These are phyloP conservation scores for Penaeus chinensis DNA, from an alignment of 1,140 invertebrate species.

Conservation along the genomic window DNA sequence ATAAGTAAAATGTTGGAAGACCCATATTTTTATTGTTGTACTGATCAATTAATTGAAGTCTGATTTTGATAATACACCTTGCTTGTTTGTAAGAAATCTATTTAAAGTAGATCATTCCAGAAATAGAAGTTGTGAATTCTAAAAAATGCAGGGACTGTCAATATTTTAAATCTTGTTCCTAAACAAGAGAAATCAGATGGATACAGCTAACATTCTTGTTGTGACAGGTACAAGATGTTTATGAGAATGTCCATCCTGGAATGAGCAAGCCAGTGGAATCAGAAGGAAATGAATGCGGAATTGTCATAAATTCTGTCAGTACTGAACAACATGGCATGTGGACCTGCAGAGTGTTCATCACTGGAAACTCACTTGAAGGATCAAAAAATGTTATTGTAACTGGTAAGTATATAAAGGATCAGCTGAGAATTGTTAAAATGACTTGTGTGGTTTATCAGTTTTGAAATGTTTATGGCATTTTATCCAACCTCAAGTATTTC, in stretches of 20 bases:
- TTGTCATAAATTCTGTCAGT: conserved; percentile 55
- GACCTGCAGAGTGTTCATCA: conserved; percentile 62
- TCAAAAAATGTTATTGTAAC: conserved; percentile 61
- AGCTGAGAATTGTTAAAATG: not conserved
- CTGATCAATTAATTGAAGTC: not conserved
- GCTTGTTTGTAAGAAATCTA: not conserved
- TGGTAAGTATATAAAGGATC: conserved; percentile 30
- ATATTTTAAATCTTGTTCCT: not conserved
- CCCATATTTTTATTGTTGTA: not conserved
- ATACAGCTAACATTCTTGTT: not conserved
- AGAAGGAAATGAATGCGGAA: conserved; percentile 59
- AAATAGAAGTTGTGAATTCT: not conserved
- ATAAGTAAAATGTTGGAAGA: not conserved
- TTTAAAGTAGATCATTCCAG: not conserved
- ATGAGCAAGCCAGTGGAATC: conserved; percentile 41
- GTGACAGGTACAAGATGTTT: conserved; percentile 58
- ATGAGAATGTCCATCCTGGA: conserved; percentile 46
- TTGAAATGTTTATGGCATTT: not conserved
- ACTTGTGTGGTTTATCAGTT: not conserved
- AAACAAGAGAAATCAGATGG: not conserved
- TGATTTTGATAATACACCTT: not conserved
- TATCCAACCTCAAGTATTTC: not conserved
- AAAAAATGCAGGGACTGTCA: too few relatives aligned
- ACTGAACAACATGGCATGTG: conserved; percentile 55
- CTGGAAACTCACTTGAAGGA: conserved; percentile 48